phyloP scores from a whole-genome alignment of 2,113 vertebrate species.

The Corythornis madagascariensis region DNA sequence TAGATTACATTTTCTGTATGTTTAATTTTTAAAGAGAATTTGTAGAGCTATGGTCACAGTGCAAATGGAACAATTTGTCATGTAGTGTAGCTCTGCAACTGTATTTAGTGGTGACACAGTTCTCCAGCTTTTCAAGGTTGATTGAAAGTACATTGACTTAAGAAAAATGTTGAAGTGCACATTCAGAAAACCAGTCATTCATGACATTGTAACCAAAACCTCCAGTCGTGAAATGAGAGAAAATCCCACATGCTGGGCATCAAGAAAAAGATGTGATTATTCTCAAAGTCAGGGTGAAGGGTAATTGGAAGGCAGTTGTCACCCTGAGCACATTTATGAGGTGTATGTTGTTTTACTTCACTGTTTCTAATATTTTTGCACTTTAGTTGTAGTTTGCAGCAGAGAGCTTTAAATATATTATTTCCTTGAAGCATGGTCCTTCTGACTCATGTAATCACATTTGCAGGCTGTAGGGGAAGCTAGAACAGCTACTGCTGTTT shows the following conservation, averaged over 20 bases:
- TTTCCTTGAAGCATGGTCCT: background rate
- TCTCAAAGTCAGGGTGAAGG: background rate
- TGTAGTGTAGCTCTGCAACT: background rate
- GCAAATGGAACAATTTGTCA: background rate
- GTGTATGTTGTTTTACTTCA: background rate
- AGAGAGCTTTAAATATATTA: background rate
- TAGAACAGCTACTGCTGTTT: background rate
- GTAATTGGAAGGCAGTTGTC: background rate
- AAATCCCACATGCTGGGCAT: background rate
- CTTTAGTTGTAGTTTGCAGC: background rate
- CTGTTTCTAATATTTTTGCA: background rate
- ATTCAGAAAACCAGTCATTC: constrained; percentile 3
- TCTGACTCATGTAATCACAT: background rate
- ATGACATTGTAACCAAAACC: background rate
- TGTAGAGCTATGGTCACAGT: background rate
- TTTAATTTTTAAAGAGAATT: background rate
- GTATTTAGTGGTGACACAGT: background rate
- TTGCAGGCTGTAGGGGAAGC: background rate
- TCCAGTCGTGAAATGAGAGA: background rate
- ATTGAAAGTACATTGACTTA: background rate
- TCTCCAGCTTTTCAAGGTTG: background rate
- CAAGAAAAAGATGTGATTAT: background rate
- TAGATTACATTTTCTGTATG: background rate
- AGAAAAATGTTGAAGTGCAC: constrained; percentile 1
- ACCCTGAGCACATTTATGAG: background rate